Conservation (phyloP, 2,797 vertebrate genomes). For the Acanthurus leucopareius region DNA sequence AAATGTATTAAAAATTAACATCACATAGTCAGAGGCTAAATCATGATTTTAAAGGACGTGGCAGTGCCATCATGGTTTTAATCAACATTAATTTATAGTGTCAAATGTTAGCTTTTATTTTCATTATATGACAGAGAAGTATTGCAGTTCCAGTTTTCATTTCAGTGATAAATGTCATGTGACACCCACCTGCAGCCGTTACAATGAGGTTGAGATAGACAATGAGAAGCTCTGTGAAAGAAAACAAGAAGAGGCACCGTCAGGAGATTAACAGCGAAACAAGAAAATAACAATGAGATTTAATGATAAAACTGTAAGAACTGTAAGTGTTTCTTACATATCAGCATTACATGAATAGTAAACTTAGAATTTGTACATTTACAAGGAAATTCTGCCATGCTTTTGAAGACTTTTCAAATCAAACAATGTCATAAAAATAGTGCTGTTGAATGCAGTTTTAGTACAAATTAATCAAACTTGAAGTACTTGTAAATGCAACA, state of each 20-base stretch:
- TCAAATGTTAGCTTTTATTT: not conserved
- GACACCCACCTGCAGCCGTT: conserved; percentile 62
- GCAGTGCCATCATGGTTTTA: not conserved
- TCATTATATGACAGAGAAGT: not conserved
- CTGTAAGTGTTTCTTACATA: not conserved
- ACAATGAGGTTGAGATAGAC: conserved; percentile 19
- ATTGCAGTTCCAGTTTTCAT: not conserved
- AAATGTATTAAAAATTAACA: not conserved
- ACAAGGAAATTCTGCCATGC: not conserved
- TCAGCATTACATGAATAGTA: not conserved
- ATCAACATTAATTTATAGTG: not conserved
- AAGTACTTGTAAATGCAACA: not conserved
- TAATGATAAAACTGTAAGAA: not conserved
- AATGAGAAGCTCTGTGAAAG: conserved; percentile 48
- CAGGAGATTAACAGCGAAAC: not conserved
- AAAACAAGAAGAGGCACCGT: conserved; percentile 2
- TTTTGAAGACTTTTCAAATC: too few species aligned
- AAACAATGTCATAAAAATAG: not conserved
- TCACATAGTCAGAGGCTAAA: not conserved
- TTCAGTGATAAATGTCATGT: not conserved
- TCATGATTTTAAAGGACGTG: not conserved
- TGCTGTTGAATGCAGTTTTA: not conserved
- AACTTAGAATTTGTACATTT: not conserved
- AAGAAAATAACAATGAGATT: not conserved
- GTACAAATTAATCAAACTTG: not conserved